Percentiles rank a stretch among this genome's conserved stretches.
These are phyloP conservation scores for Camponotus pennsylvanicus DNA, from an alignment of 1,140 invertebrate species.

Conservation along the genomic window DNA sequence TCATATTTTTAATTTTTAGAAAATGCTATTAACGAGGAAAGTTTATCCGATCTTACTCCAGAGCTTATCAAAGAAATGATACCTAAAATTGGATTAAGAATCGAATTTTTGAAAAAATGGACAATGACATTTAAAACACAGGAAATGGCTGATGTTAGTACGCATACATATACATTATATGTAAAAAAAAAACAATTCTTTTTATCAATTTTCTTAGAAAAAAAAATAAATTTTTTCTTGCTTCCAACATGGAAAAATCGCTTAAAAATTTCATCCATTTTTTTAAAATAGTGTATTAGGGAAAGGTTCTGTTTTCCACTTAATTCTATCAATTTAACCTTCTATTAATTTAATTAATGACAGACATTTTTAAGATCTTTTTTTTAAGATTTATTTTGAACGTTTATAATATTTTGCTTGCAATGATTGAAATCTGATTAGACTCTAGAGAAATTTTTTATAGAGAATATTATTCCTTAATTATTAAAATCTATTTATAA, in stretches of 20 bases:
- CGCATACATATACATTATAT: neutral
- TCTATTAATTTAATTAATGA: too few species aligned
- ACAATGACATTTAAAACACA: neutral
- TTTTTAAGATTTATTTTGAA: too few species aligned
- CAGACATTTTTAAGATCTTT: too few species aligned
- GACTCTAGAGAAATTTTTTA: too few species aligned
- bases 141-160: neutral
- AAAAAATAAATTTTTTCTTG: neutral
- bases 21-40: neutral
- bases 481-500: too few species aligned
- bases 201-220: neutral
- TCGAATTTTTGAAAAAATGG: neutral
- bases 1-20: neutral
- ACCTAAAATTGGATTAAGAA: conserved; percentile 2
- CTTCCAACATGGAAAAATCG: neutral
- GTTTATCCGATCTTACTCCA: neutral
- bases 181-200: too few species aligned
- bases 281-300: too few species aligned
- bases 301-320: neutral
- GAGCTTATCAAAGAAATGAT: conserved; percentile 5
- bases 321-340: neutral
- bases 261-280: too few species aligned
- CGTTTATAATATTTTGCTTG: too few species aligned
- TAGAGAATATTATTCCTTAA: too few species aligned
- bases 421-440: too few species aligned